Percentiles rank a stretch among this genome's conserved stretches.
phyloP scores from a whole-genome alignment of 2,113 vertebrate genomes.

The Anguilla rostrata region DNA sequence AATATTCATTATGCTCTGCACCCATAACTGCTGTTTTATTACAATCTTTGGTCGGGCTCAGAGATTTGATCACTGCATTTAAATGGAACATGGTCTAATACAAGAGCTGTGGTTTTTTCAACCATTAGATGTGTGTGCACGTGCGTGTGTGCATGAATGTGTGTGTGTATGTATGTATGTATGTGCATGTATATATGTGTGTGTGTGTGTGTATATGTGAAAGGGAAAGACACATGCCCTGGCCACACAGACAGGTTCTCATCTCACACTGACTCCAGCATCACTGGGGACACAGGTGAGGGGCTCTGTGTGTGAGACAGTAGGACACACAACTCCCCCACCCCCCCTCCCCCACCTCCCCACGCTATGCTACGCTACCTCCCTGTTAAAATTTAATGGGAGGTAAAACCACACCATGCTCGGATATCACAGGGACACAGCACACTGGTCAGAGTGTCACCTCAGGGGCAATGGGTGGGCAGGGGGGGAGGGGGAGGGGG shows the following conservation, averaged over 20 bases:
- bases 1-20: no score
- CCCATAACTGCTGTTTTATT: no score
- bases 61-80: no score
- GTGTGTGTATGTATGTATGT: no score
- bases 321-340: neutral
- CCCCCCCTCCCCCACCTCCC: no score
- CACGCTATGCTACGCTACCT: neutral
- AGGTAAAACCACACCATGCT: neutral
- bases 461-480: neutral
- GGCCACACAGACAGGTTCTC: neutral
- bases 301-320: neutral
- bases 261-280: neutral
- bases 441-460: neutral
- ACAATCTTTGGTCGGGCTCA: no score
- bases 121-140: no score
- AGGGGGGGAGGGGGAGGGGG: neutral
- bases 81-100: no score
- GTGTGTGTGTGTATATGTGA: no score
- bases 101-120: no score
- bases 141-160: no score
- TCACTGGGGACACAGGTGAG: neutral
- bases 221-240: neutral
- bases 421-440: neutral
- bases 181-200: no score
- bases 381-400: conserved; percentile 8